Conservation (phyloP, 2,797 vertebrate species). For the Rhinichthys osculus region DNA sequence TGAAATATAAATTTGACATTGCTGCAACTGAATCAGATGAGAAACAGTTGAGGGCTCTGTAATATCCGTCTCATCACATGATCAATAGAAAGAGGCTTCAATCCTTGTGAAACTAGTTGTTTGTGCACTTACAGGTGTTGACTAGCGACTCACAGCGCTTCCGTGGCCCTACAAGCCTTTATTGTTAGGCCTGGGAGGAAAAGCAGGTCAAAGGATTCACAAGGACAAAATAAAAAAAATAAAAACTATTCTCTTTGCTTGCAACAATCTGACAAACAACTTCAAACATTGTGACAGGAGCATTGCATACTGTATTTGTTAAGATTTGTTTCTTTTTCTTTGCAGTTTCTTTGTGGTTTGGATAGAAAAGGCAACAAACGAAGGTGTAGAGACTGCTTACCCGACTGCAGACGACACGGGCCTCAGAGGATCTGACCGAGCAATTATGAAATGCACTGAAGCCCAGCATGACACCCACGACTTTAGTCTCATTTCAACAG, state of each 20-base stretch:
- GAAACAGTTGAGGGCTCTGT: slow-evolving; percentile 68
- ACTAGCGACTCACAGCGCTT: slow-evolving; percentile 95
- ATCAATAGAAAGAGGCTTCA: slow-evolving; percentile 84
- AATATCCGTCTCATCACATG: slow-evolving; percentile 74
- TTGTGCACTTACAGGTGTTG: slow-evolving; percentile 99
- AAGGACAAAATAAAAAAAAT: slow-evolving; percentile 74
- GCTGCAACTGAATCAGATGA: slow-evolving; percentile 67
- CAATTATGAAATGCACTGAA: slow-evolving; percentile 42
- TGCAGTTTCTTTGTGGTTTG: slow-evolving; percentile 77
- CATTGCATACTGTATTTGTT: slow-evolving; percentile 66
- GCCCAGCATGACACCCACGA: slow-evolving; percentile 72
- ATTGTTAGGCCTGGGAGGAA: slow-evolving; percentile 99
- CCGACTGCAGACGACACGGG: slow-evolving; percentile 73
- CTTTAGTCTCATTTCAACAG: slow-evolving; percentile 52
- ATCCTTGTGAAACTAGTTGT: slow-evolving; percentile 93
- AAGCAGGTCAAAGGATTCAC: slow-evolving; percentile 99
- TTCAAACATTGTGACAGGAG: slow-evolving; percentile 61
- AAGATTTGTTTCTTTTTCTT: slow-evolving; percentile 61
- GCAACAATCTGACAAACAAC: slow-evolving; percentile 67
- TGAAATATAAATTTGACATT: slow-evolving; percentile 60
- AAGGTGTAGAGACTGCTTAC: slow-evolving; percentile 86
- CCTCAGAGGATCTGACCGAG: slow-evolving; percentile 53
- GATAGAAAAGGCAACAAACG: slow-evolving; percentile 77
- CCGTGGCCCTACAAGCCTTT: slow-evolving; percentile 99
- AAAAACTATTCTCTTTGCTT: slow-evolving; percentile 80